These are phyloP conservation scores for Drosophila mimica DNA, from an alignment of 2,888 invertebrate genomes.

Conservation along the genomic window DNA sequence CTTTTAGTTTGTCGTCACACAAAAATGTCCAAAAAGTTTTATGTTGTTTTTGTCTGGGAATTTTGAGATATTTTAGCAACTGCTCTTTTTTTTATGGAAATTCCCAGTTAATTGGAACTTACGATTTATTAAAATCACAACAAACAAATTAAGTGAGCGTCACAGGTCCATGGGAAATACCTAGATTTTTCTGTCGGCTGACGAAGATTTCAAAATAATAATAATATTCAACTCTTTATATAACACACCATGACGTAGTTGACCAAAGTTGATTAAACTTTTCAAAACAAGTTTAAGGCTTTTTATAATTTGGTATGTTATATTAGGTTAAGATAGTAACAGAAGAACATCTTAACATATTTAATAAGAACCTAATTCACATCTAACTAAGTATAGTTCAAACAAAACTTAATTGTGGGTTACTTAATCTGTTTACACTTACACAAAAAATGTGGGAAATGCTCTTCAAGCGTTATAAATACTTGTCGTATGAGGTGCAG, in stretches of 20 bases:
- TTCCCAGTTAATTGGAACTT: background rate
- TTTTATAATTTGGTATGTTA: background rate
- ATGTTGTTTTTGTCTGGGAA: background rate
- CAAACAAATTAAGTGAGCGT: background rate
- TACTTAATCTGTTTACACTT: background rate
- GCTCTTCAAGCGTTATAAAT: background rate
- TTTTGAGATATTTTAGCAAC: background rate
- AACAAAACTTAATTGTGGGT: background rate
- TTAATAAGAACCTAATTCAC: background rate
- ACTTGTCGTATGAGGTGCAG: background rate
- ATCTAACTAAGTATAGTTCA: background rate
- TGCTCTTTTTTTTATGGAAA: background rate
- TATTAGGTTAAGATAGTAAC: background rate
- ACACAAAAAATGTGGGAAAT: background rate
- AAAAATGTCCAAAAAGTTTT: background rate
- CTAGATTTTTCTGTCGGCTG: background rate
- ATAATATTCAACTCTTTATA: background rate
- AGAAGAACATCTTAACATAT: background rate
- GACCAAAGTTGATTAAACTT: background rate
- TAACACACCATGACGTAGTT: background rate
- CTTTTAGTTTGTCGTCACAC: background rate
- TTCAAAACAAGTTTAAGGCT: background rate
- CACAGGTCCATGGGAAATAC: too few relatives aligned
- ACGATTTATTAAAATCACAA: background rate
- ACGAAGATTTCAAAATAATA: background rate